A percentile compares a stretch with the other conserved stretches of the same genome.
These are phyloP conservation scores for Odontothrips loti DNA, from an alignment of 2,888 invertebrate species.

Conservation along the genomic window DNA sequence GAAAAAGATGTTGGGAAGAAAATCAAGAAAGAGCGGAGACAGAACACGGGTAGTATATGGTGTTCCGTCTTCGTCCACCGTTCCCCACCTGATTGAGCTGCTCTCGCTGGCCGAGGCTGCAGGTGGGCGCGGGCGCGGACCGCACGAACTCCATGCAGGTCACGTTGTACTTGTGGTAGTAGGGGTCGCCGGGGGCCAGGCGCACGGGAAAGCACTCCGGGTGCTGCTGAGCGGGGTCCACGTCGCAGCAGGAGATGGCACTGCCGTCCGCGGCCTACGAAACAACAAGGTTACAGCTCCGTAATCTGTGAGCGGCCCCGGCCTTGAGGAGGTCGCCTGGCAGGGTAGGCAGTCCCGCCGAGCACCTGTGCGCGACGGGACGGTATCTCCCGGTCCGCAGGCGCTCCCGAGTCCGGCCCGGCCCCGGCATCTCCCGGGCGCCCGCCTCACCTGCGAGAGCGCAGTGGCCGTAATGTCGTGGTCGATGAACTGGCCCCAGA, in stretches of 20 bases:
- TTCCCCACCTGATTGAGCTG: conserved; percentile 83
- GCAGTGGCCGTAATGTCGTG: conserved; percentile 85
- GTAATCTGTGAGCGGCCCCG: not conserved
- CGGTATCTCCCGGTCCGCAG: too few species aligned
- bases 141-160: conserved; percentile 83
- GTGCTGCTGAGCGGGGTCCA: conserved; percentile 48
- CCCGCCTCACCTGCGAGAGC: conserved; percentile 44
- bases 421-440: too few species aligned
- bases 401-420: too few species aligned
- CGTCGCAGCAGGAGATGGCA: conserved; percentile 65
- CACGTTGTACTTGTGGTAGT: conserved; percentile 60
- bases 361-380: too few species aligned
- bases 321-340: too few species aligned
- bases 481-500: conserved; percentile 85
- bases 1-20: too few species aligned
- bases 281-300: conserved; percentile 2
- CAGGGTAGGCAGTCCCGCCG: too few species aligned
- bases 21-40: not conserved
- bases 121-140: conserved; percentile 72
- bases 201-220: conserved; percentile 78
- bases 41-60: too few species aligned
- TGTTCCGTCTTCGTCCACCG: too few species aligned
- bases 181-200: conserved; percentile 61
- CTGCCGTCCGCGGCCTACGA: conserved; percentile 58
- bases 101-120: conserved; percentile 68